Percentiles rank a stretch among this genome's conserved stretches.
Conservation (phyloP, 2,797 vertebrate genomes). For the Halcyon smyrnensis region DNA sequence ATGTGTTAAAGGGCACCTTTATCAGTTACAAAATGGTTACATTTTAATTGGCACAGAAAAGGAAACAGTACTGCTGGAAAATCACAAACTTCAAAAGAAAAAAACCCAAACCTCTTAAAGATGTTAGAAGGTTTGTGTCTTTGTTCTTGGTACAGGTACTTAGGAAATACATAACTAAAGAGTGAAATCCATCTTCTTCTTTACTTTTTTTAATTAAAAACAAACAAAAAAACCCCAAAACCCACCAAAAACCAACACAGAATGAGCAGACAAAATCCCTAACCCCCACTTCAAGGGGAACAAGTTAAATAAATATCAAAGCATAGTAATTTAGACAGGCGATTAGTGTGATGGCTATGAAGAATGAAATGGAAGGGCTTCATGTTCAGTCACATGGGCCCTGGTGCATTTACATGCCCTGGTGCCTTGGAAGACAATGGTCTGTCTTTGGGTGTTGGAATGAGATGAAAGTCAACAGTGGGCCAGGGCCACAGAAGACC, state of each 20-base stretch:
- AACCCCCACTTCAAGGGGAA: not conserved
- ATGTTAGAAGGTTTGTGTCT: not conserved
- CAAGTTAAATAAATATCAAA: not conserved
- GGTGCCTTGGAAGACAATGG: not conserved
- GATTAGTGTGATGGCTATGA: not conserved
- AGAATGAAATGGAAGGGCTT: not conserved
- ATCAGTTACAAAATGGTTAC: not conserved
- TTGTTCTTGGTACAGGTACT: not conserved
- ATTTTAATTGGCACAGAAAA: not conserved
- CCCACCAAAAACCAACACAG: too few relatives aligned
- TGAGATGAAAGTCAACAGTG: not conserved
- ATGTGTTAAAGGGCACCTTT: not conserved
- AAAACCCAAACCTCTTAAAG: not conserved
- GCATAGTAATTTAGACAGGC: not conserved
- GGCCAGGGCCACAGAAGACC: not conserved
- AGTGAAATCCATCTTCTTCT: not conserved
- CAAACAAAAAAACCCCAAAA: not conserved
- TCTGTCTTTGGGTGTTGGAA: not conserved
- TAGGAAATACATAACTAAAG: not conserved
- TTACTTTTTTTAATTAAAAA: not conserved
- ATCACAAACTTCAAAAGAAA: not conserved
- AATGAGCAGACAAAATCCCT: not conserved
- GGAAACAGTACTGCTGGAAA: not conserved
- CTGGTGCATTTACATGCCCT: not conserved
- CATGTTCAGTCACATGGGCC: accelerated